Conservation (phyloP, 1,140 invertebrate species). For the Gryon sp. region DNA sequence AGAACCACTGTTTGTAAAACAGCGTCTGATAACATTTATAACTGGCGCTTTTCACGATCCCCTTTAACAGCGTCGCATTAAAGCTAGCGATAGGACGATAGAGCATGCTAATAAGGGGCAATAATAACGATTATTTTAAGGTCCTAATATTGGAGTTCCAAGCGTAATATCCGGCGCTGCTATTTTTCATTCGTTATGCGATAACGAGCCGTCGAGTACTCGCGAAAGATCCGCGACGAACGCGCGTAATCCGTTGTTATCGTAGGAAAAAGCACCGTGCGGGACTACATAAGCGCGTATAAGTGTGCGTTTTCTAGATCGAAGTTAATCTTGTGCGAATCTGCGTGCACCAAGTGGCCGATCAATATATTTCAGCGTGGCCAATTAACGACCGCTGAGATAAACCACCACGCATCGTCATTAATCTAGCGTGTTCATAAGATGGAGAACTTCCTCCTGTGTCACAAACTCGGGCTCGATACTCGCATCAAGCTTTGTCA, state of each 20-base stretch:
- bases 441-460: constrained; percentile 61
- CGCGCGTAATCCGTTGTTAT: constrained; percentile 61
- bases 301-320: constrained; percentile 45
- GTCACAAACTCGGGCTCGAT: constrained; percentile 52
- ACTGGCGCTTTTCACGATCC: constrained; percentile 66
- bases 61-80: constrained; percentile 66
- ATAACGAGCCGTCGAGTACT: constrained; percentile 64
- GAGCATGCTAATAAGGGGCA: constrained; percentile 74
- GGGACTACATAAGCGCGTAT: constrained; percentile 12
- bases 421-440: constrained; percentile 58
- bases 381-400: constrained; percentile 62
- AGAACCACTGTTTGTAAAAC: constrained; percentile 73
- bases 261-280: constrained; percentile 1
- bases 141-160: constrained; percentile 59
- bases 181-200: constrained; percentile 66
- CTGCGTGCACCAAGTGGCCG: constrained; percentile 43
- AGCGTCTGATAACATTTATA: constrained; percentile 73
- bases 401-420: constrained; percentile 62
- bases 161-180: constrained; percentile 64
- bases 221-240: constrained; percentile 48
- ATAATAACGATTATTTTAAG: constrained; percentile 73
- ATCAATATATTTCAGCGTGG: constrained; percentile 62
- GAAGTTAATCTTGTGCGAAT: constrained; percentile 54
- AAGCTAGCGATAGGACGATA: constrained; percentile 71
- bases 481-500: constrained; percentile 48